Evolutionary conservation across 1,140 invertebrate genomes (phyloP).

Genomic region (Aphelinus certus): DNA sequence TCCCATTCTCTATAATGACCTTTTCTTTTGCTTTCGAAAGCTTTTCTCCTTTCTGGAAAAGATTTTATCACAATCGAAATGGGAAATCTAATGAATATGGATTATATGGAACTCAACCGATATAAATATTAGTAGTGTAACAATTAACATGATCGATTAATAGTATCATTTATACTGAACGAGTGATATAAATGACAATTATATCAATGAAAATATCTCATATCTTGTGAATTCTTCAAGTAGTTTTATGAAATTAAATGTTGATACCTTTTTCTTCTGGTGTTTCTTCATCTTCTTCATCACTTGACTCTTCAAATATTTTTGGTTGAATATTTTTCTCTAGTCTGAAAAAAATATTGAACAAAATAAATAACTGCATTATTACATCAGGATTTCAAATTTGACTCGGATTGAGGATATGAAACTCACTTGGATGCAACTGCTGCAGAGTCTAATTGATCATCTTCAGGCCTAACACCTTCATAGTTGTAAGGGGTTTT

Average conservation of each 20-base stretch:
- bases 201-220: no score
- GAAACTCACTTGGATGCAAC: slow-evolving; percentile 77
- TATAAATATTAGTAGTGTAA: no score
- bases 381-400: not conserved
- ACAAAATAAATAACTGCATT: no score
- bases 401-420: not conserved
- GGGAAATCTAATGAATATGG: no score
- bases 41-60: slow-evolving; percentile 72
- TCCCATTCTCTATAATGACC: slow-evolving; percentile 98
- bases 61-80: not conserved
- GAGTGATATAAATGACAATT: no score
- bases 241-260: not conserved
- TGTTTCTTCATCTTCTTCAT: slow-evolving; percentile 73
- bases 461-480: slow-evolving; percentile 75
- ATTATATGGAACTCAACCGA: no score
- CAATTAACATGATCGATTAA: no score
- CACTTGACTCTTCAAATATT: slow-evolving; percentile 69
- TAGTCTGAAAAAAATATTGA: slow-evolving; percentile 63
- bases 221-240: no score
- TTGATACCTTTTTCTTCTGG: slow-evolving; percentile 70
- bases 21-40: slow-evolving; percentile 92
- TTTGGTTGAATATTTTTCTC: slow-evolving; percentile 70
- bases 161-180: no score
- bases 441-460: slow-evolving; percentile 80
- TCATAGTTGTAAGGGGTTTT: slow-evolving; percentile 93